Evolutionary conservation across 2,113 vertebrate genomes (phyloP), one percentile per base, ranked within the genome.

Genomic region (Clupea harengus): DNA sequence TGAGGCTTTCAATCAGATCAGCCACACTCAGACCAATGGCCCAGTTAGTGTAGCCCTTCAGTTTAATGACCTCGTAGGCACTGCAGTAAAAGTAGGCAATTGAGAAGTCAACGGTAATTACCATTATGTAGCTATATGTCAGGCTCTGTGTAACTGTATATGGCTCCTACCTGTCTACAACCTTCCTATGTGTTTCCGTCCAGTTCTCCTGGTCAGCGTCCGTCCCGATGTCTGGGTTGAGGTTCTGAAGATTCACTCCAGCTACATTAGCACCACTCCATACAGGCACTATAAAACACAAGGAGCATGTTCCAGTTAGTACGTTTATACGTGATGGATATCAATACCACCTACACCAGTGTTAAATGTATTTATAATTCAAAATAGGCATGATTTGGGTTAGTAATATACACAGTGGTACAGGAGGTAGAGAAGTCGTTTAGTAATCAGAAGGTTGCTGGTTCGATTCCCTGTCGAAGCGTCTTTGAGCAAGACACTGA

Each of bases 21-120:
- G 89, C 82, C 81, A 93, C 92, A 32, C 90, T 92, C 82, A 92
- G 52, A 28, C 92, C 92, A 81, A 91, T 92, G 18, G 91, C 92
- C 92, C 92, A 93, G 88, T 91, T 92, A 13, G 91, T 92, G 88
- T 90, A 90, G 17, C 91, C 92, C 50, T 93, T 93, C 81, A 93
- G 88, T 17, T 72, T 87, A 54, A 92, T 91, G 81, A 93, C 89
- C 78, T 92, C 92, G 54, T 92, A 90, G 11, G 89, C 89, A 84
- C 92, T 93, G 86, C 17, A 67, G 52, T n/a, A 0, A 45, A 81
- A 78, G 81, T 49, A 44, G 84, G 80, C 49, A 87, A 46, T 6
- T 22, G 54, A 60, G 18, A 60, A 60, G 20, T 60, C 18, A 60
- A 20, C 18, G 1, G 6, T 57, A 22, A n/a, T 18, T 18, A 57